phyloP scores from a whole-genome alignment of 2,797 vertebrate genomes.

The Agapornis canus region DNA sequence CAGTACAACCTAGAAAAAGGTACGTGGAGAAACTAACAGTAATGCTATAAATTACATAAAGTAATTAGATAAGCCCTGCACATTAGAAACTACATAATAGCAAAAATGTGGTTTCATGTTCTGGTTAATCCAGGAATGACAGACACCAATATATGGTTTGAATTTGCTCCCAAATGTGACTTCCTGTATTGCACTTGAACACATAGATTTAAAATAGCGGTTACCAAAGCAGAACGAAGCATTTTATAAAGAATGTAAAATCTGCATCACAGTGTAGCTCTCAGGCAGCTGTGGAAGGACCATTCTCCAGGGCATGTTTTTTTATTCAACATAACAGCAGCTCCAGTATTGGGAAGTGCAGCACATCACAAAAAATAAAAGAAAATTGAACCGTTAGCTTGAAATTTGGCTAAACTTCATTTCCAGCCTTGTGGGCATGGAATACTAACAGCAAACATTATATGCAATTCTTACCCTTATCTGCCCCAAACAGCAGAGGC shows the following conservation, averaged over 20 bases:
- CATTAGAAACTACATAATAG: not conserved
- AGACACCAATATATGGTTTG: not conserved
- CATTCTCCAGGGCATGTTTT: not conserved
- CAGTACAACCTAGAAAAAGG: not conserved
- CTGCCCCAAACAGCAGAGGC: not conserved
- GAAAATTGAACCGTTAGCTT: not conserved
- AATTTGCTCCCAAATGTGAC: not conserved
- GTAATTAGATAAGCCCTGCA: not conserved
- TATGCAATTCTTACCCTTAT: not conserved
- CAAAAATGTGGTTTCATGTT: rapidly evolving
- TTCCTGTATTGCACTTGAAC: not conserved
- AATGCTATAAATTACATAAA: not conserved
- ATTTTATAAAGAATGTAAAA: not conserved
- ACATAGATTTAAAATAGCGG: not conserved
- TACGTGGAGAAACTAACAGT: not conserved
- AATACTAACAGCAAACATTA: not conserved
- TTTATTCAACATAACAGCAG: not conserved
- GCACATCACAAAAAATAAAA: not conserved
- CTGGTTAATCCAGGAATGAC: not conserved
- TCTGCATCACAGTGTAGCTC: not conserved
- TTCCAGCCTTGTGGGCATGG: not conserved
- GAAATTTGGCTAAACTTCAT: not conserved
- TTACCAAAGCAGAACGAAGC: not conserved
- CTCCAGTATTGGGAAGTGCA: not conserved
- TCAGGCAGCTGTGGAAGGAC: not conserved